Evolutionary conservation across 2,113 vertebrate genomes (phyloP), one percentile per base, ranked within the genome.

Genomic region (Limnothrissa miodon): DNA sequence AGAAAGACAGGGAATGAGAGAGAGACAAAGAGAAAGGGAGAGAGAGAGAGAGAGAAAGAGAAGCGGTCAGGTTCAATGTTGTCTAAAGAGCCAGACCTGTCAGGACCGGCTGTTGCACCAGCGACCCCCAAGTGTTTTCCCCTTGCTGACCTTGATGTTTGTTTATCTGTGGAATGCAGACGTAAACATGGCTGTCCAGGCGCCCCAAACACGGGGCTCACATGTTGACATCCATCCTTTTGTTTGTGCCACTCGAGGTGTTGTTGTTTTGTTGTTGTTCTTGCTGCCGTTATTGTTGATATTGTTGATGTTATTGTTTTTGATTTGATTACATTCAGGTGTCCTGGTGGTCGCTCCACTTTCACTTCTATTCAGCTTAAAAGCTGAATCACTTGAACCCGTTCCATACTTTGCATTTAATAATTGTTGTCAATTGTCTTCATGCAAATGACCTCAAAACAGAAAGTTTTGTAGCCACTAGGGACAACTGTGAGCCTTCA

Each of bases 121-220:
- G 11, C 33, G 66, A 74, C 33, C 66, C 59, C 66, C 2, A 70
- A 70, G 29, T 36, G 25, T 36, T 10, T 1, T 0, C 33, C 5
- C 19, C 36, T 23, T 23, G 25, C 80, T 62, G 80, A 21, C 48
- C 80, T 36, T 23, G 33, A n/a, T 46, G 45, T 82, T 85, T 82
- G 83, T 85, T 81, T 46, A 44, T 59, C 79, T 70, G 62, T 45
- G 79, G 44, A 25, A 17, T 45, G 19, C 42, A 84, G 45, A 80
- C 51, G 15, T 46, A 84, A 66, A 78, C 79, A 74, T 74, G 62
- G 51, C 33, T 42, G 19, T 17, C 4, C 25, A 8, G 39, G 46
- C 15, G 2, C 29, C 66, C 66, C 66, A 74, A 36, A 33, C 66
- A 36, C 66, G 13, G 13, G 25, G 13, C 36, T n/a, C n/a, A 36